Percentiles rank a stretch among this genome's conserved stretches.
phyloP scores from a whole-genome alignment of 2,888 invertebrate genomes.

The Hylaea fasciaria region DNA sequence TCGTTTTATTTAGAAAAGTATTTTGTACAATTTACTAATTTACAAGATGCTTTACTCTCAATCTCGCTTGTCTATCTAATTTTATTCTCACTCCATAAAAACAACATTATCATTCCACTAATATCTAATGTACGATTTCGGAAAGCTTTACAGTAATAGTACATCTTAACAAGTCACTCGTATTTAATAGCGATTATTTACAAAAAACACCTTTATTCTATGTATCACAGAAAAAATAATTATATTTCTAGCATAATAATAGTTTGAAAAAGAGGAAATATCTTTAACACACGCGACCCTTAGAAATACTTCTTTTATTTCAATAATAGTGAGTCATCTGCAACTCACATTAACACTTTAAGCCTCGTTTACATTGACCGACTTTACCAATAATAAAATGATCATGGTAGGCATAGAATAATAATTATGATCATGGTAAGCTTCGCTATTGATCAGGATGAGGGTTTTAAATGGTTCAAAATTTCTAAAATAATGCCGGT shows the following conservation, averaged over 20 bases:
- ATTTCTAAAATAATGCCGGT: too few relatives aligned
- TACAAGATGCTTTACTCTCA: constrained; percentile 51
- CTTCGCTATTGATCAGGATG: too few relatives aligned
- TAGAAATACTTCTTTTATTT: too few relatives aligned
- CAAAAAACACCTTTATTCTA: constrained; percentile 77
- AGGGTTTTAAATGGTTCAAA: too few relatives aligned
- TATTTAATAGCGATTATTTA: constrained; percentile 68
- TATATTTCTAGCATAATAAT: constrained; percentile 68
- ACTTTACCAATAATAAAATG: too few relatives aligned
- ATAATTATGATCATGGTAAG: too few relatives aligned
- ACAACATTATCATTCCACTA: constrained; percentile 45
- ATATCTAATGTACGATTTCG: constrained; percentile 55
- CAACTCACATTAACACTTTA: neutral
- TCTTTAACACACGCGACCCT: constrained; percentile 42
- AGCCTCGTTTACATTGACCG: neutral
- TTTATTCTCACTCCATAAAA: constrained; percentile 66
- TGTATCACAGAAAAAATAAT: constrained; percentile 85
- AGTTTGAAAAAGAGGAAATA: constrained; percentile 53
- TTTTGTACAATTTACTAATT: constrained; percentile 80
- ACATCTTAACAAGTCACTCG: constrained; percentile 66
- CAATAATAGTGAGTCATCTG: constrained; percentile 1
- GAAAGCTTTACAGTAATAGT: constrained; percentile 72
- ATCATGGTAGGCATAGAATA: too few relatives aligned
- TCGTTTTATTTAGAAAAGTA: constrained; percentile 83
- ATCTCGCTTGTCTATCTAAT: constrained; percentile 45